Evolutionary conservation across 2,113 vertebrate species (phyloP).

Genomic region (Drymodes brunneopygia): DNA sequence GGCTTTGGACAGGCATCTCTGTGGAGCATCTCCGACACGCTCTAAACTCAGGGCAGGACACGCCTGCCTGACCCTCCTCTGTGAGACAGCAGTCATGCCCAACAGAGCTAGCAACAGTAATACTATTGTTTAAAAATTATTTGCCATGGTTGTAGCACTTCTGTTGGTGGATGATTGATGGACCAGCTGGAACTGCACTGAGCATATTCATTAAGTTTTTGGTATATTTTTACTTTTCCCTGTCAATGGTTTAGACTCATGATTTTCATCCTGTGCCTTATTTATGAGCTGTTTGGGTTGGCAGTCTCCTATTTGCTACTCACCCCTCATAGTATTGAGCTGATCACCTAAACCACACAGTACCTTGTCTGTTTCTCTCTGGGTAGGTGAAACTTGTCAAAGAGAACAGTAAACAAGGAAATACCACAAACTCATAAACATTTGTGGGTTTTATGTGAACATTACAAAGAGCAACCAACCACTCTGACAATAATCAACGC

Average conservation of each 20-base stretch:
- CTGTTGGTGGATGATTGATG: slow-evolving; percentile 4
- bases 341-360: slow-evolving; percentile 32
- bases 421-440: not conserved
- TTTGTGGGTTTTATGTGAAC: not conserved
- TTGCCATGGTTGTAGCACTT: not conserved
- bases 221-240: slow-evolving; percentile 8
- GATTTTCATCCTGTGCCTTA: slow-evolving; percentile 24
- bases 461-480: slow-evolving; percentile 2
- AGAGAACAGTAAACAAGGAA: slow-evolving; percentile 39
- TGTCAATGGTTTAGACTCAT: slow-evolving; percentile 1
- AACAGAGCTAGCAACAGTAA: not conserved
- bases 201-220: not conserved
- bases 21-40: not conserved
- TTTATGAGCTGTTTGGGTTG: slow-evolving; percentile 48
- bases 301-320: slow-evolving; percentile 1
- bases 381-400: slow-evolving; percentile 1
- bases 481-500: not conserved
- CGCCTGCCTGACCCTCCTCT: not conserved
- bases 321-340: not conserved
- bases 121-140: not conserved
- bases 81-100: not conserved
- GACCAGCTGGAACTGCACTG: not conserved
- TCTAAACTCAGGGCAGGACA: not conserved
- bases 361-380: slow-evolving; percentile 3
- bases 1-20: not conserved